Evolutionary conservation across 2,797 vertebrate species (phyloP), one percentile per base, ranked within the genome.

Genomic region (Caiman crocodilus): DNA sequence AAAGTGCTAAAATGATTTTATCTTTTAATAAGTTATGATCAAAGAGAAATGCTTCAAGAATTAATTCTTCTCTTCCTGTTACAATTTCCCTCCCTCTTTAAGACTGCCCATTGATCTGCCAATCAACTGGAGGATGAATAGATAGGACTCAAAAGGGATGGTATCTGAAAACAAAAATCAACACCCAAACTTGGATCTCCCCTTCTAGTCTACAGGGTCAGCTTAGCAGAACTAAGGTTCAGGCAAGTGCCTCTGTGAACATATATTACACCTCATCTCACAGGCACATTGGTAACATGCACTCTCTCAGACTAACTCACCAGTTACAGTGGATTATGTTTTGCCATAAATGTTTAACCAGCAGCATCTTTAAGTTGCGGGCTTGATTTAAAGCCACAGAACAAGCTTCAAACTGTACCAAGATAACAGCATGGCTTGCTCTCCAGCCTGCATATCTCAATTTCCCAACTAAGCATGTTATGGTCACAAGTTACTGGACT

Each of bases 201-300:
- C 35, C 14, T 8, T 7, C 69, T 50, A 11, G 42, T 42, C 42
- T 10, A 42, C 42, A 42, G 35, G 69, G 21, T 35, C 7, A 26
- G 23, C 14, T 23, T 26, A 23, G 80, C 11, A 6, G 32, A 42
- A 83, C 14, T 79, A 75, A 7, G 77, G 21, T n/a, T 32, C 79
- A 63, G 63, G 35, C 73, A 26, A 3, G 56, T 2, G 28, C 30
- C 7, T 5, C 59, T 50, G 35, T 0, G 0, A 61, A 59, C 32
- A 79, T n/a, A 13, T 15, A 69, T 18, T 3, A n/a, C 79, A 73
- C 7, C 35, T 14, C 69, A 50, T 14, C 7, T 9, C 50, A 35
- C 35, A 50, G 26, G 26, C 4, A 5, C 21, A 42, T 23, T 5
- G 1, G 35, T 23, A 25, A 26, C 16, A 14, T 25, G 25, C 35